Evolutionary conservation across 2,113 vertebrate species (phyloP).

Genomic region (Ancistrus triradiatus): DNA sequence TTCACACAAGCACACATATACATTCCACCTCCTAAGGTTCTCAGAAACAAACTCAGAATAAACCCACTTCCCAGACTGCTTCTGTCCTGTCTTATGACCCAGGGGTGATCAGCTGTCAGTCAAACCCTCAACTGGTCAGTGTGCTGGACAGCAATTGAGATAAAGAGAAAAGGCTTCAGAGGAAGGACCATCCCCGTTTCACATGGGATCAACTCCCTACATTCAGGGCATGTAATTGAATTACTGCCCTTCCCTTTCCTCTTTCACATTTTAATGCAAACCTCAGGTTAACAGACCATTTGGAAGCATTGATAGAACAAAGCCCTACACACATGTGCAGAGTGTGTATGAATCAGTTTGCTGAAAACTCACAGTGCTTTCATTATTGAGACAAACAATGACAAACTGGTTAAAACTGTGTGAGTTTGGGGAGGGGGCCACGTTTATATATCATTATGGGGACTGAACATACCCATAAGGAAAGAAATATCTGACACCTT

Average conservation of each 20-base stretch:
- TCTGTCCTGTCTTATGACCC: slow-evolving; percentile 62
- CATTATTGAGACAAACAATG: slow-evolving; percentile 33
- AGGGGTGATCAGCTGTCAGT: slow-evolving; percentile 71
- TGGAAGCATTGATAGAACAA: slow-evolving; percentile 51
- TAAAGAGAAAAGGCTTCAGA: slow-evolving; percentile 66
- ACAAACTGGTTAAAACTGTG: slow-evolving; percentile 37
- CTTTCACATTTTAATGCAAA: slow-evolving; percentile 72
- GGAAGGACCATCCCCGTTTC: slow-evolving; percentile 57
- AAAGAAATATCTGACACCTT: too few species aligned
- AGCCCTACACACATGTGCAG: slow-evolving; percentile 39
- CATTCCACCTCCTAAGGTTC: slow-evolving; percentile 30
- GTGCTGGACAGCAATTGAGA: slow-evolving; percentile 55
- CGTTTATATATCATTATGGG: too few species aligned
- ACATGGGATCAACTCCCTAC: slow-evolving; percentile 73
- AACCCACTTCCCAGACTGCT: slow-evolving; percentile 65
- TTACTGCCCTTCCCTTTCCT: slow-evolving; percentile 63
- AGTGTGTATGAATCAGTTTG: slow-evolving; percentile 28
- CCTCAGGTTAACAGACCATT: slow-evolving; percentile 68
- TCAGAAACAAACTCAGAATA: slow-evolving; percentile 45
- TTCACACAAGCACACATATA: slow-evolving; percentile 33
- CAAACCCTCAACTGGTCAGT: slow-evolving; percentile 64
- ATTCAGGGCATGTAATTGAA: slow-evolving; percentile 75
- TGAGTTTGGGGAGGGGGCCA: too few species aligned
- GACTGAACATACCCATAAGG: too few species aligned
- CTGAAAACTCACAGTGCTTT: slow-evolving; percentile 40